phyloP scores from a whole-genome alignment of 2,888 invertebrate species.

The Lycia hirtaria region DNA sequence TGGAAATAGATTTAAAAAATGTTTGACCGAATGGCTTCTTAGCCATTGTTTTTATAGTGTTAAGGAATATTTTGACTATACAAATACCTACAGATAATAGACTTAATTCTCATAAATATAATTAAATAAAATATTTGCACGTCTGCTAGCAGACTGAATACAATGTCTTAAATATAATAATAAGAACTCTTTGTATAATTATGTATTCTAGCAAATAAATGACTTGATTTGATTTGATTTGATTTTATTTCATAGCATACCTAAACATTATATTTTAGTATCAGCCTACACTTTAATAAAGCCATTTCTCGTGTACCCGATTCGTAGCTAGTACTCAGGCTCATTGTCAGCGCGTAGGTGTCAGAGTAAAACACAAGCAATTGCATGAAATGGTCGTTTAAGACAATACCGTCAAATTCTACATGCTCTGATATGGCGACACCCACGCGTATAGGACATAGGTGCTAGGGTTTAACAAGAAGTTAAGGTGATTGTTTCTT shows the following conservation, averaged over 20 bases:
- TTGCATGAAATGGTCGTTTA: conserved; percentile 48
- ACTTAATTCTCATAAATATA: too few species aligned
- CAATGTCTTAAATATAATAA: too few species aligned
- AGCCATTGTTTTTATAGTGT: too few species aligned
- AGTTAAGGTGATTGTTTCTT: background rate
- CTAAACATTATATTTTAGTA: background rate
- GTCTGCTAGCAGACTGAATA: too few species aligned
- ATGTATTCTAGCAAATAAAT: too few species aligned
- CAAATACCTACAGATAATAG: too few species aligned
- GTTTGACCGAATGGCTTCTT: too few species aligned
- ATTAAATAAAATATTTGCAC: too few species aligned
- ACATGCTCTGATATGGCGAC: conserved; percentile 37
- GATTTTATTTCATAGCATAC: conserved; percentile 1
- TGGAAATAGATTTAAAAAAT: too few species aligned
- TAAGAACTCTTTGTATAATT: too few species aligned
- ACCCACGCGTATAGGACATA: conserved; percentile 26
- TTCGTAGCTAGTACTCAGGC: conserved; percentile 14
- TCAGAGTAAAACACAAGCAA: conserved; percentile 7
- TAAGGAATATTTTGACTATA: too few species aligned
- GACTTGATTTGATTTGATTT: too few species aligned
- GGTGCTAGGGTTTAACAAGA: conserved; percentile 4
- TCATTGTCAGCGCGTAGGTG: conserved; percentile 20
- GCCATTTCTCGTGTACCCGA: conserved; percentile 11
- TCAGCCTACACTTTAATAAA: conserved; percentile 10
- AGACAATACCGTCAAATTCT: conserved; percentile 42